A percentile compares a stretch with the other conserved stretches of the same genome.
Evolutionary conservation across 2,888 invertebrate genomes (phyloP).

Genomic region (Tanytarsus gracilentus): DNA sequence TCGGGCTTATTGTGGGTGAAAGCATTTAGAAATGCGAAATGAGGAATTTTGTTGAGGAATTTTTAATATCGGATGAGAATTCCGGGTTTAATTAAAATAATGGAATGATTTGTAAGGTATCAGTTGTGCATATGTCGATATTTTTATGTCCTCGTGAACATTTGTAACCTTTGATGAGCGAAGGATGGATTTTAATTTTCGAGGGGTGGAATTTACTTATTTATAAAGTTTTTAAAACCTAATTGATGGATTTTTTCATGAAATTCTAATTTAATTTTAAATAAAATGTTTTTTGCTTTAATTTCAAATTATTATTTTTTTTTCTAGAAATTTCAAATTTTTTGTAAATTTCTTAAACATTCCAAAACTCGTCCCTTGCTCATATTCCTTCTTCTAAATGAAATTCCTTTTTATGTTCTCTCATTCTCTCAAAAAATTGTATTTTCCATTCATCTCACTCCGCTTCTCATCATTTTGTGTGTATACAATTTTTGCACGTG

Average conservation of each 20-base stretch:
- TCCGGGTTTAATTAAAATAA: slow-evolving; percentile 21
- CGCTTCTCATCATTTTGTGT: not conserved
- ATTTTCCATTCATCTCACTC: slow-evolving; percentile 19
- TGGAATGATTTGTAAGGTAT: slow-evolving; percentile 24
- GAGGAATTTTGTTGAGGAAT: slow-evolving; percentile 15
- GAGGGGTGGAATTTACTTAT: not conserved
- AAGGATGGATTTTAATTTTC: no score
- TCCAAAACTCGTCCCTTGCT: slow-evolving; percentile 15
- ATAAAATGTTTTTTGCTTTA: no score
- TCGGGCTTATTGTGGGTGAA: slow-evolving; percentile 27
- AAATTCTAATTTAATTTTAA: no score
- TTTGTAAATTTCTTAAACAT: no score
- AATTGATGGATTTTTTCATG: no score
- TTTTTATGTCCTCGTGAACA: slow-evolving; percentile 2
- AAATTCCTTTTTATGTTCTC: slow-evolving; percentile 20
- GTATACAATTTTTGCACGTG: slow-evolving; percentile 26
- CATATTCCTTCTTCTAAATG: not conserved
- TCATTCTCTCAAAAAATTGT: no score
- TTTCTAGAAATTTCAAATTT: no score
- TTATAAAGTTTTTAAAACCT: no score
- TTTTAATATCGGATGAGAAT: slow-evolving; percentile 7
- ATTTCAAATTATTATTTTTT: no score
- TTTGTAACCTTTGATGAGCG: no score
- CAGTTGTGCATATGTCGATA: slow-evolving; percentile 21
- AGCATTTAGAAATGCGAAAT: not conserved